A percentile compares a stretch with the other conserved stretches of the same genome.
phyloP scores from a whole-genome alignment of 2,888 invertebrate genomes.

The Pimpla rufipes region DNA sequence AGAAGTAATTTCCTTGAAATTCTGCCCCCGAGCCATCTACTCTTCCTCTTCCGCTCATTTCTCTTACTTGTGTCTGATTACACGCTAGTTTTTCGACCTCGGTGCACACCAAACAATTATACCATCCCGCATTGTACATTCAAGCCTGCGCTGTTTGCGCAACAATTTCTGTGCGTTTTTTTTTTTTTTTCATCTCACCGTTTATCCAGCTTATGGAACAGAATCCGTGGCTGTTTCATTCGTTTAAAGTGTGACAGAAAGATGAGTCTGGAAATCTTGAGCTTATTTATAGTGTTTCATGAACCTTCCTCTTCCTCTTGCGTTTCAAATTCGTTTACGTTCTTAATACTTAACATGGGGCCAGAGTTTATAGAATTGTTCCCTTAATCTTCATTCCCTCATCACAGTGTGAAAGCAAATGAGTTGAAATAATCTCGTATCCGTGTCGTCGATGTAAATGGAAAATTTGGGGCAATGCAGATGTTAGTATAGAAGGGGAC shows the following conservation, averaged over 20 bases:
- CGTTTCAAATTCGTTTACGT: neutral
- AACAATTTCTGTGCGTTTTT: constrained; percentile 10
- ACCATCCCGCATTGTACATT: constrained; percentile 29
- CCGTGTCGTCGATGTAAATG: constrained; percentile 15
- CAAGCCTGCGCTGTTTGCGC: neutral
- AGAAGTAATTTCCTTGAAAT: constrained; percentile 65
- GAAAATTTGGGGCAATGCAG: constrained; percentile 25
- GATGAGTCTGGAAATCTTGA: neutral
- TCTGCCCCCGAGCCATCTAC: constrained; percentile 43
- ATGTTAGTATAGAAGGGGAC: constrained; percentile 23
- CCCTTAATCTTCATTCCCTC: neutral
- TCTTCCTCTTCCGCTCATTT: constrained; percentile 10
- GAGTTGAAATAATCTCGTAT: constrained; percentile 15
- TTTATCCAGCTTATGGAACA: neutral
- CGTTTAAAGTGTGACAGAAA: neutral
- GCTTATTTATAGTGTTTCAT: neutral
- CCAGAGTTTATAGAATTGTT: neutral
- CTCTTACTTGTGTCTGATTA: constrained; percentile 45
- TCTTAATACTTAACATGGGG: neutral
- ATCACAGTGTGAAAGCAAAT: no score
- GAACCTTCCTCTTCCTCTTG: neutral
- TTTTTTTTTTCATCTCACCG: neutral
- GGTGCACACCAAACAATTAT: constrained; percentile 53
- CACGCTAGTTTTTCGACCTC: constrained; percentile 54
- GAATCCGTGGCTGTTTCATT: neutral